Conservation (phyloP, 1,140 invertebrate genomes). For the Tribolium castaneum region DNA sequence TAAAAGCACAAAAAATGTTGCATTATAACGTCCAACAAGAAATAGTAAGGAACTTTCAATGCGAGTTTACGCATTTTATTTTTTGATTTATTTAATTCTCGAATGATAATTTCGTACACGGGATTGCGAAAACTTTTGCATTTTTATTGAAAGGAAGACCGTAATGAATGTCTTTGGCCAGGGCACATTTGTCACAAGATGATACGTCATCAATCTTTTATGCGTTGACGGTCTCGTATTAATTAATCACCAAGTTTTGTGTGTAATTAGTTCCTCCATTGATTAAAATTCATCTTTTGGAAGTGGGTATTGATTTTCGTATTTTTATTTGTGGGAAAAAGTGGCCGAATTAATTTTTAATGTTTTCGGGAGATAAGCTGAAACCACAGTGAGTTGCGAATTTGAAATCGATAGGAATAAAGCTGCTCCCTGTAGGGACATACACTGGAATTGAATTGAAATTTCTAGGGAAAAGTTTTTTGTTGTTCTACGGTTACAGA, state of each 20-base stretch:
- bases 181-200: background rate
- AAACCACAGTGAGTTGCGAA: slow-evolving; percentile 31
- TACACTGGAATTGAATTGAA: slow-evolving; percentile 31
- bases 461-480: slow-evolving; percentile 31
- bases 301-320: slow-evolving; percentile 6
- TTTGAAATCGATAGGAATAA: slow-evolving; percentile 30
- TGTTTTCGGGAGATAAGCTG: slow-evolving; percentile 22
- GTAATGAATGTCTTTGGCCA: too few relatives aligned
- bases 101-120: background rate
- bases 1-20: background rate
- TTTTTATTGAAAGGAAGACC: too few relatives aligned
- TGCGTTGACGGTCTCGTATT: background rate
- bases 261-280: slow-evolving; percentile 10
- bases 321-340: slow-evolving; percentile 9
- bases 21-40: background rate
- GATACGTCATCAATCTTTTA: slow-evolving; percentile 14
- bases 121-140: background rate
- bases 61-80: background rate
- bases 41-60: background rate
- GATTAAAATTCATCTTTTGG: slow-evolving; percentile 13
- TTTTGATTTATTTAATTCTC: background rate
- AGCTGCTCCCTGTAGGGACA: slow-evolving; percentile 28
- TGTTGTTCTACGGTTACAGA: background rate
- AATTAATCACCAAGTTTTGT: slow-evolving; percentile 17
- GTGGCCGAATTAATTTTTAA: slow-evolving; percentile 12